Conservation (phyloP, 2,113 vertebrate species). For the Ptilorrhoa leucosticta region DNA sequence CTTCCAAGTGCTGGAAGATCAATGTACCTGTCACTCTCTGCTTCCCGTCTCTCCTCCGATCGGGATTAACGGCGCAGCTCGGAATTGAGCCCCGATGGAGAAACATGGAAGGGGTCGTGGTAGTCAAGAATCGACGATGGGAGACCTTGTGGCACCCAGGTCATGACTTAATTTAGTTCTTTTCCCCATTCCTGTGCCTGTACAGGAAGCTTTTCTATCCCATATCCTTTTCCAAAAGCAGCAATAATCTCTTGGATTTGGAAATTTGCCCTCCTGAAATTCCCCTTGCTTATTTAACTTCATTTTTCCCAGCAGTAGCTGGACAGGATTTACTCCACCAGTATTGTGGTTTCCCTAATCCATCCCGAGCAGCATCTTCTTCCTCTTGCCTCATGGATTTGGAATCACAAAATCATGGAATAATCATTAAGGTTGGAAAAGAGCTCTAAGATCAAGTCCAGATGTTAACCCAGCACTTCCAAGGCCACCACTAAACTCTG, state of each 20-base stretch:
- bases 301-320: background rate
- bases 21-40: background rate
- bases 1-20: background rate
- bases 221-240: background rate
- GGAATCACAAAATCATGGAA: background rate
- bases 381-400: background rate
- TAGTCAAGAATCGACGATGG: background rate
- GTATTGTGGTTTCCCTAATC: background rate
- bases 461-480: background rate
- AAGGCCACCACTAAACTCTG: background rate
- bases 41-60: rapidly evolving
- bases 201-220: background rate
- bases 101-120: rapidly evolving
- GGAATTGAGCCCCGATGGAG: rapidly evolving
- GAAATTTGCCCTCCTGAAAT: background rate
- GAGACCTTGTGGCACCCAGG: background rate
- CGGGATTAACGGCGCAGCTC: background rate
- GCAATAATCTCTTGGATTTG: background rate
- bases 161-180: background rate
- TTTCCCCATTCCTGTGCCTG: rapidly evolving
- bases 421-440: background rate
- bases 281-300: background rate
- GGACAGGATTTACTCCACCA: background rate
- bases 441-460: background rate
- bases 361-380: background rate